Percentiles rank a stretch among this genome's conserved stretches.
Evolutionary conservation across 2,113 vertebrate species (phyloP).

Genomic region (Sander lucioperca): DNA sequence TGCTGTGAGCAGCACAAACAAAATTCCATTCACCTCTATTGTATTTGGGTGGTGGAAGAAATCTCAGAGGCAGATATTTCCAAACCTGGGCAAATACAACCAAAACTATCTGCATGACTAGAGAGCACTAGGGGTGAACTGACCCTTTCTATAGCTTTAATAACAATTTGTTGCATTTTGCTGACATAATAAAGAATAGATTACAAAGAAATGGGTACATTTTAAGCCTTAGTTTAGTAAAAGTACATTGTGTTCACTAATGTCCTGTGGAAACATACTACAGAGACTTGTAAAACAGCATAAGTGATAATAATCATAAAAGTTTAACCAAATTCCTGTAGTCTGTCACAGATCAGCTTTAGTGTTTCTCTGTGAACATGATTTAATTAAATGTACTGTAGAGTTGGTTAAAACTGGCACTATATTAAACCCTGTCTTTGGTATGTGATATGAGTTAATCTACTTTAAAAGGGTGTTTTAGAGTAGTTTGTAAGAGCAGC

Average conservation of each 20-base stretch:
- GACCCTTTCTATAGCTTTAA: slow-evolving; percentile 16
- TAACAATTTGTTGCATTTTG: neutral
- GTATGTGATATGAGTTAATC: slow-evolving; percentile 50
- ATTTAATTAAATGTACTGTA: slow-evolving; percentile 39
- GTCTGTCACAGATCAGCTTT: slow-evolving; percentile 15
- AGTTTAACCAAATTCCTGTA: slow-evolving; percentile 25
- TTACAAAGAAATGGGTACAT: neutral
- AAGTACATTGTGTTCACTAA: slow-evolving; percentile 11
- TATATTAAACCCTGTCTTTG: slow-evolving; percentile 32
- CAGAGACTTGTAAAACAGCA: slow-evolving; percentile 4
- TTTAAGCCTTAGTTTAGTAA: neutral
- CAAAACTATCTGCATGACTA: slow-evolving; percentile 23
- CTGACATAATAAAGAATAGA: slow-evolving; percentile 4
- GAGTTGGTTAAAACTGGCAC: slow-evolving; percentile 22
- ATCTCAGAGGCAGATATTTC: slow-evolving; percentile 22
- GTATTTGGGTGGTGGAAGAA: slow-evolving; percentile 13
- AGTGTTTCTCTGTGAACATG: slow-evolving; percentile 3
- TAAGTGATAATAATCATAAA: slow-evolving; percentile 2
- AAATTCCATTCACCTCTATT: neutral
- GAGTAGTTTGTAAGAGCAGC: slow-evolving; percentile 40
- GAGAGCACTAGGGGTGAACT: slow-evolving; percentile 5
- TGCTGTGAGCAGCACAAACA: neutral
- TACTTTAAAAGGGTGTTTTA: slow-evolving; percentile 53
- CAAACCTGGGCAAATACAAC: slow-evolving; percentile 14
- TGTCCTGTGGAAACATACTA: slow-evolving; percentile 14